Base-by-base conservation (phyloP, 2,797 vertebrate genomes). In the Mionectes olivaceus region DNA sequence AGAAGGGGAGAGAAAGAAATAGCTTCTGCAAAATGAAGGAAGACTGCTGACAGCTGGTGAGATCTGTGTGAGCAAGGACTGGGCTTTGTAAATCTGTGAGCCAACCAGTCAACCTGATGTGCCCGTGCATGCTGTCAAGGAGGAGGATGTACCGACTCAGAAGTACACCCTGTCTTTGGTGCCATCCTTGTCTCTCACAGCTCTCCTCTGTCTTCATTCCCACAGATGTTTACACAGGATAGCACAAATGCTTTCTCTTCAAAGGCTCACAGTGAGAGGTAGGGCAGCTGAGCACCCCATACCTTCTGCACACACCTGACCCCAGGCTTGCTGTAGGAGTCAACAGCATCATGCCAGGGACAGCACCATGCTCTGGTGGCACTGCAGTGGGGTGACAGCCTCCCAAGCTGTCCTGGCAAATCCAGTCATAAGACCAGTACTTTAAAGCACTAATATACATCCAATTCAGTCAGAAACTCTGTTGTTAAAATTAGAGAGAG, bases 251-350 rank as follows among this genome's bases (percentile, higher is more conserved):
- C 5, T 73, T 70, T 69, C 28, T 43, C 39, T 86, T n/a, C 52
- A 53, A 77, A 83, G 41, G 17, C 19, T 63, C 24, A 13, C 10
- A 75, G 27, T 52, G n/a, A 67, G 64, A 67, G 74, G 30, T 19
- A 69, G 19, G n/a, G 15, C 11, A 77, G 35, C 5, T 47, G 37
- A 30, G 44, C 24, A 27, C 11, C 17, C 22, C 60, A 37, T 37
- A 30, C 4, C 24, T 52, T 13, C 8, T 18, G 17, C 5, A 7
- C 1, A 2, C 2, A 8, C 19, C 17, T 2, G 1, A 53, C 53
- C 28, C 33, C 6, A 12, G 35, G 5, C 25, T 19, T 11, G 11
- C 64, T 35, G 37, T 19, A 35, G 19, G 7, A 10, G 8, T 18
- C 57, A 70, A 33, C 5, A 74, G 21, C n/a, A 23, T 28, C 5